Evolutionary conservation across 1,140 invertebrate species (phyloP).

Genomic region (Cyrtorhinus lividipennis): DNA sequence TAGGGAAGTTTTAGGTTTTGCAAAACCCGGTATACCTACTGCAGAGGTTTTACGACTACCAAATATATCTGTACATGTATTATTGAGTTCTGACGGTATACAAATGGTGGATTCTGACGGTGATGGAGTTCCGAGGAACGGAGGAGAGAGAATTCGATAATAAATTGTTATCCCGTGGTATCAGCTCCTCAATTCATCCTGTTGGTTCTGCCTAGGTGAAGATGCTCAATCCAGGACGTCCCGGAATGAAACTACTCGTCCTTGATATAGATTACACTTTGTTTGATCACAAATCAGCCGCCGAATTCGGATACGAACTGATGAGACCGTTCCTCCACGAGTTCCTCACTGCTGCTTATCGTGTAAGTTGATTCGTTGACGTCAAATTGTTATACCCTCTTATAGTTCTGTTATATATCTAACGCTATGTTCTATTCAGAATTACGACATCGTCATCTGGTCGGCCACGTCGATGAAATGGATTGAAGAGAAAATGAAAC

Average conservation of each 20-base stretch:
- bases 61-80: no score
- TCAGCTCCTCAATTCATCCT: no score
- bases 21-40: no score
- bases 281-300: slow-evolving; percentile 86
- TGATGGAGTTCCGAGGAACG: no score
- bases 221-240: slow-evolving; percentile 62
- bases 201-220: no score
- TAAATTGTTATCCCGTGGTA: no score
- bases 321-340: slow-evolving; percentile 94
- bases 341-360: slow-evolving; percentile 82
- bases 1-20: no score
- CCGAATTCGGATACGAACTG: slow-evolving; percentile 72
- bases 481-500: slow-evolving; percentile 95
- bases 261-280: slow-evolving; percentile 95
- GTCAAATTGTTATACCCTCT: not conserved
- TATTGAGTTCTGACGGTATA: no score
- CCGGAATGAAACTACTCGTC: slow-evolving; percentile 79
- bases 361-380: slow-evolving; percentile 33
- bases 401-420: not conserved
- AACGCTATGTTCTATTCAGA: slow-evolving; percentile 13
- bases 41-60: no score
- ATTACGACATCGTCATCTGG: slow-evolving; percentile 83
- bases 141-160: no score
- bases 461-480: slow-evolving; percentile 96
- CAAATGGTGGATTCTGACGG: no score